phyloP scores from a whole-genome alignment of 92 coral and sea anemone genomes.

The Phenganax stokvisi region DNA sequence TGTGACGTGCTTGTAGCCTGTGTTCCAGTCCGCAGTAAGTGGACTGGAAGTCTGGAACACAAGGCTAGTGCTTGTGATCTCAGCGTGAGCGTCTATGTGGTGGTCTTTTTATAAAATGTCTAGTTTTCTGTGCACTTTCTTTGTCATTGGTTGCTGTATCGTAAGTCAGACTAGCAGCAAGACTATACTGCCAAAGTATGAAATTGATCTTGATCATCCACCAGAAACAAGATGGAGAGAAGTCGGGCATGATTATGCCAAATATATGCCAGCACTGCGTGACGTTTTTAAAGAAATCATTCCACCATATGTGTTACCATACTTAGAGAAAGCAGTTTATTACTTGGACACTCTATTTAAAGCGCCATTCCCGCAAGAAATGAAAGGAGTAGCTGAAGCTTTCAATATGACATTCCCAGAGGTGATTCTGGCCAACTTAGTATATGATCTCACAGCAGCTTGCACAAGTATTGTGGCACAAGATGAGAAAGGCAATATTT shows the following conservation, averaged over 20 bases:
- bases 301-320: constrained; percentile 48
- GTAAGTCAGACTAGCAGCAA: constrained; percentile 62
- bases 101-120: not conserved
- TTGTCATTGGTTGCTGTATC: constrained; percentile 25
- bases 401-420: constrained; percentile 57
- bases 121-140: constrained; percentile 4
- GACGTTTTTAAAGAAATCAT: constrained; percentile 33
- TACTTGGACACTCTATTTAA: constrained; percentile 57
- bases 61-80: no score
- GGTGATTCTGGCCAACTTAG: constrained; percentile 55
- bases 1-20: no score
- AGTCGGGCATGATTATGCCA: constrained; percentile 48
- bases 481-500: constrained; percentile 56
- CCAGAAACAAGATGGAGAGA: constrained; percentile 74
- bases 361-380: constrained; percentile 66
- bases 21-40: no score
- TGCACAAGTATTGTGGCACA: constrained; percentile 89
- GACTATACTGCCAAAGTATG: constrained; percentile 11
- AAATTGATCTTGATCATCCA: constrained; percentile 64
- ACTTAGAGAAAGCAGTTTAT: constrained; percentile 55
- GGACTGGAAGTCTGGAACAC: no score
- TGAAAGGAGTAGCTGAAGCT: constrained; percentile 65
- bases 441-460: constrained; percentile 69
- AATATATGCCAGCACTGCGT: constrained; percentile 38
- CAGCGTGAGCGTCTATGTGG: no score